phyloP scores from a whole-genome alignment of 2,113 vertebrate genomes.

The Polypterus senegalus region DNA sequence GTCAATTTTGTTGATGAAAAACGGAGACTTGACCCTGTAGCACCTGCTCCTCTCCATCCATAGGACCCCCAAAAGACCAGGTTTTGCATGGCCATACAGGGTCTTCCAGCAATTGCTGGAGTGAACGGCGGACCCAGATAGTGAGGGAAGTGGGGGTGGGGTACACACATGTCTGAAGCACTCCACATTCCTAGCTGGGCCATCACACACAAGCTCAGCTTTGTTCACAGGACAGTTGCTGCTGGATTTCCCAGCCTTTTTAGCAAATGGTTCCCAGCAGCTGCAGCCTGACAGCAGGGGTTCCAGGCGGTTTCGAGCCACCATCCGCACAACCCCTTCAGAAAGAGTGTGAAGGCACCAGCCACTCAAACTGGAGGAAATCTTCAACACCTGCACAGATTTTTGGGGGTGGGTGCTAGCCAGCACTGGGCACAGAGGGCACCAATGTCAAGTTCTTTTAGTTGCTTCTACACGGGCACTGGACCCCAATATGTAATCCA shows the following conservation, averaged over 20 bases:
- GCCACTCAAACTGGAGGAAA: not conserved
- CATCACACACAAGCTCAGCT: not conserved
- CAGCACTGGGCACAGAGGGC: too few relatives aligned
- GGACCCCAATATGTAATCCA: too few relatives aligned
- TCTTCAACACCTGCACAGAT: too few relatives aligned
- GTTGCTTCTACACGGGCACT: too few relatives aligned
- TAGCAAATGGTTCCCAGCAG: not conserved
- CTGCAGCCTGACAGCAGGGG: not conserved
- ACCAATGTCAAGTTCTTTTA: too few relatives aligned
- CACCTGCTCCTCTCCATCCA: too few relatives aligned
- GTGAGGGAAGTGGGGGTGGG: not conserved
- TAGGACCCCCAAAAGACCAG: too few relatives aligned
- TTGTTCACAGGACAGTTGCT: conserved; percentile 1
- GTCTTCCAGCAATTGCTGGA: not conserved
- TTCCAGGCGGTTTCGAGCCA: not conserved
- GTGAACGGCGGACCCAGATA: not conserved
- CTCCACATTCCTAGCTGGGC: not conserved
- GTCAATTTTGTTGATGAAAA: too few relatives aligned
- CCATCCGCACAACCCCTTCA: not conserved
- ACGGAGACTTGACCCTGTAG: too few relatives aligned
- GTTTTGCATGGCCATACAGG: too few relatives aligned
- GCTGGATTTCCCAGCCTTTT: not conserved
- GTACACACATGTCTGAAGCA: not conserved
- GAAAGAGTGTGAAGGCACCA: not conserved
- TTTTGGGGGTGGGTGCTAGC: not conserved